Percentiles rank a stretch among this genome's conserved stretches.
Conservation (phyloP, 1,140 invertebrate species). For the Cephus cinctus region DNA sequence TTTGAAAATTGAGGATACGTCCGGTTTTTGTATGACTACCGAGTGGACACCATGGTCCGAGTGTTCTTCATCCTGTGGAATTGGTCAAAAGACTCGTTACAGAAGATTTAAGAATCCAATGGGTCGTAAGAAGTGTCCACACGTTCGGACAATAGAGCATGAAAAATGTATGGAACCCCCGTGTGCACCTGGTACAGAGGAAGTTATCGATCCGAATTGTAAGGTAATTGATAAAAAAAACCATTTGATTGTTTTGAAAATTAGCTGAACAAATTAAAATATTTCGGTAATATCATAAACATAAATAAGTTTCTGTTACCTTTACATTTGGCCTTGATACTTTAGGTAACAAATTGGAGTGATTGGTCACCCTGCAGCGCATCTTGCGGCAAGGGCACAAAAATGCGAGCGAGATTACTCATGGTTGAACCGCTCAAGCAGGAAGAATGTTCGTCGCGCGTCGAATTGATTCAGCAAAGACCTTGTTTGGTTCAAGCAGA, state of each 20-base stretch:
- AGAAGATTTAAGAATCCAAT: conserved; percentile 71
- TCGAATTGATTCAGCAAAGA: conserved; percentile 66
- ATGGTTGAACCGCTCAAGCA: conserved; percentile 62
- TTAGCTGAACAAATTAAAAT: not conserved
- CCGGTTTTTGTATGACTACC: conserved; percentile 72
- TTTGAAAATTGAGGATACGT: conserved; percentile 45
- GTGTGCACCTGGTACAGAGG: conserved; percentile 59
- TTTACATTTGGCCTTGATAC: not conserved
- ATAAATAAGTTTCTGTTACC: conserved; percentile 2
- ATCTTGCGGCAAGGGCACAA: conserved; percentile 69
- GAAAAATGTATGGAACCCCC: conserved; percentile 72
- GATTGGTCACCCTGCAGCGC: conserved; percentile 75
- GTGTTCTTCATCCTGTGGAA: conserved; percentile 80
- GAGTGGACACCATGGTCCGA: conserved; percentile 80
- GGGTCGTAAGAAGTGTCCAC: conserved; percentile 76
- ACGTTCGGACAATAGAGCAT: conserved; percentile 70
- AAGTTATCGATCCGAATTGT: conserved; percentile 62
- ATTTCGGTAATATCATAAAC: not conserved
- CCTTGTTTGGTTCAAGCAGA: conserved; percentile 65
- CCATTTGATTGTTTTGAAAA: not conserved
- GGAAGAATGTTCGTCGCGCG: conserved; percentile 59
- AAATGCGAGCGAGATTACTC: conserved; percentile 69
- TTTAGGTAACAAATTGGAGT: conserved; percentile 67
- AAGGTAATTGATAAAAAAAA: conserved; percentile 32
- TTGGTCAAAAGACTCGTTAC: conserved; percentile 72